A percentile compares a stretch with the other conserved stretches of the same genome.
Evolutionary conservation across 2,113 vertebrate genomes (phyloP).

Genomic region (Machaerirhynchus nigripectus): DNA sequence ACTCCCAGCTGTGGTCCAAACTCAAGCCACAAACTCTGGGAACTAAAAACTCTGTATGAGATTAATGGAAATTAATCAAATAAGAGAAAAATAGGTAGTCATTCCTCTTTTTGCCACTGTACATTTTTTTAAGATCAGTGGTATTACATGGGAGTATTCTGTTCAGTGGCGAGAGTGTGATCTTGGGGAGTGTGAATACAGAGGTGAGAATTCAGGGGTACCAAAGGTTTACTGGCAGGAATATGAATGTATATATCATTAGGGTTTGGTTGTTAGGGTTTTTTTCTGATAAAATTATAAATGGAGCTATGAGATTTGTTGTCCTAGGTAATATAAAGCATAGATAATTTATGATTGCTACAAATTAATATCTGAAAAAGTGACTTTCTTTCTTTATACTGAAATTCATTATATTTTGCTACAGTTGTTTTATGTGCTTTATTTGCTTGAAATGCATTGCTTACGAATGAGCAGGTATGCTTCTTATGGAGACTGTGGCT

Average conservation of each 20-base stretch:
- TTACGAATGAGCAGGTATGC: not conserved
- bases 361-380: not conserved
- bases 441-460: not conserved
- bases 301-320: not conserved
- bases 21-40: too few species aligned
- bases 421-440: not conserved
- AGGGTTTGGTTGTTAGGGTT: rapidly evolving
- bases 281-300: not conserved
- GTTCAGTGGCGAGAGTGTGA: not conserved
- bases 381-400: not conserved
- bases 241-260: not conserved
- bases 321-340: not conserved
- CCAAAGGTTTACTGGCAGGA: not conserved
- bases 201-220: not conserved
- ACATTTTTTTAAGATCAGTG: not conserved
- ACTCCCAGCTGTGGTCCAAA: not conserved
- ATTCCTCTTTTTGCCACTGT: not conserved
- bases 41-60: not conserved
- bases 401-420: not conserved
- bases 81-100: not conserved
- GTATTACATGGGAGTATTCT: not conserved
- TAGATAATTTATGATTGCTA: not conserved
- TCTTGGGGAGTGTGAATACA: not conserved
- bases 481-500: not conserved
- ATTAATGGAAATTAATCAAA: not conserved